Base-by-base conservation (phyloP, 2,113 vertebrate genomes). In the Poeciliopsis retropinna region DNA sequence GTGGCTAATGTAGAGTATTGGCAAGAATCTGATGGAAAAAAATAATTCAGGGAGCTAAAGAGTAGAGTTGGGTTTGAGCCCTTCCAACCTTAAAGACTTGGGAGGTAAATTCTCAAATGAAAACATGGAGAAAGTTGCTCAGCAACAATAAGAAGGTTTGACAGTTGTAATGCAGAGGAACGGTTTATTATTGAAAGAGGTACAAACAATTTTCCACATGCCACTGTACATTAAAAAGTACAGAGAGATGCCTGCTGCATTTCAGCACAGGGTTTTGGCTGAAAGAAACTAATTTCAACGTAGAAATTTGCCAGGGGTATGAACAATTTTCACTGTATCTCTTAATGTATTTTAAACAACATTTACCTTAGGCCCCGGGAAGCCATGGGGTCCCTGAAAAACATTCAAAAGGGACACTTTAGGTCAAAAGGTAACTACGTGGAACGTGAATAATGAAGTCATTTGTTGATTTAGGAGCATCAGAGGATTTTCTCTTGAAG, bases 341-440 rank as follows among this genome's bases (percentile, higher is more conserved):
- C 39, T 41, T 41, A 4, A 5, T 14, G 34, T 10, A 57, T 57
- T 57, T 57, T 57, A n/a, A 68, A 70, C 15, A 6, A 47, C 68
- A 78, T 78, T 94, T 96, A 99, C 98, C 97, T 99, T 99, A 83
- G 96, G 94, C 87, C 98, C 98, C 84, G 97, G 95, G 81, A 98
- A 95, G 87, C 98, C 98, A 85, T 99, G 97, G 63, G 98, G 98
- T 84, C 98, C 98, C 98, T 99, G 87, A 82, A 95, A 96, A 74
- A 90, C 27, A 81, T 25, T 37, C 8, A 57, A 27, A 64, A 71
- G 12, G 0, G 0, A 0, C 7, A 44, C 10, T 9, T 80, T 60
- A 60, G 15, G 4, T 54, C 22, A 1, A 4, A 68, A 4, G 30
- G 3, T n/a, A 31, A 8, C 37, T 39, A 25, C 22, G 7, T 44